Percentiles rank a stretch among this genome's conserved stretches.
Evolutionary conservation across 2,113 vertebrate genomes (phyloP).

Genomic region (Gadus macrocephalus): DNA sequence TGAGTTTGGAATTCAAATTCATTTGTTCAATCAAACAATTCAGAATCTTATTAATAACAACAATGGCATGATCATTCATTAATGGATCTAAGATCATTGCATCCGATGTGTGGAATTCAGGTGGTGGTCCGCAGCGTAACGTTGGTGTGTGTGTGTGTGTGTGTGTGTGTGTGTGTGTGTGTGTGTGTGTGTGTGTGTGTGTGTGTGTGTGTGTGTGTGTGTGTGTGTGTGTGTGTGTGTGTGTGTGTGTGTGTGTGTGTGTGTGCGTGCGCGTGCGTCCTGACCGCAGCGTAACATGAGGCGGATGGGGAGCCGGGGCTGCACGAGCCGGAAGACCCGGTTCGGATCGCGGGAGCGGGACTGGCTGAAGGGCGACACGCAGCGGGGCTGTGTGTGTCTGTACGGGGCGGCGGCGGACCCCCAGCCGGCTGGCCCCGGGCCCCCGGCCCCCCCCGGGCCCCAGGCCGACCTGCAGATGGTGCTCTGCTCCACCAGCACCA

Average conservation of each 20-base stretch:
- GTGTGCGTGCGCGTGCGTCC: not conserved
- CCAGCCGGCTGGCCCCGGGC: constrained; percentile 52
- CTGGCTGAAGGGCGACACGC: constrained; percentile 84
- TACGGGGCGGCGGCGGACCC: constrained; percentile 74
- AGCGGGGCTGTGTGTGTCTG: constrained; percentile 86
- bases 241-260: not conserved
- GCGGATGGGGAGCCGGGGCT: constrained; percentile 81
- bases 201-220: too few relatives aligned
- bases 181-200: too few relatives aligned
- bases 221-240: too few relatives aligned
- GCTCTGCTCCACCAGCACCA: constrained; percentile 87
- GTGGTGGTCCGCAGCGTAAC: too few relatives aligned
- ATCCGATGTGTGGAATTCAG: too few relatives aligned
- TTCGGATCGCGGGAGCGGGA: constrained; percentile 88
- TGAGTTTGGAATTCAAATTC: too few relatives aligned
- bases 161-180: too few relatives aligned
- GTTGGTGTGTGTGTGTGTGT: too few relatives aligned
- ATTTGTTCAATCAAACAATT: too few relatives aligned
- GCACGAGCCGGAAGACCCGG: constrained; percentile 79
- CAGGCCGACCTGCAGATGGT: constrained; percentile 83
- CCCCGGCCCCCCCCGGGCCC: constrained; percentile 64
- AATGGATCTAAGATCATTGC: too few relatives aligned
- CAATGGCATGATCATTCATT: too few relatives aligned
- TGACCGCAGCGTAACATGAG: constrained; percentile 86
- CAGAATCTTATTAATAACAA: too few relatives aligned